These are phyloP conservation scores for Argyresthia goedartella DNA, from an alignment of 2,888 invertebrate species.

Conservation along the genomic window DNA sequence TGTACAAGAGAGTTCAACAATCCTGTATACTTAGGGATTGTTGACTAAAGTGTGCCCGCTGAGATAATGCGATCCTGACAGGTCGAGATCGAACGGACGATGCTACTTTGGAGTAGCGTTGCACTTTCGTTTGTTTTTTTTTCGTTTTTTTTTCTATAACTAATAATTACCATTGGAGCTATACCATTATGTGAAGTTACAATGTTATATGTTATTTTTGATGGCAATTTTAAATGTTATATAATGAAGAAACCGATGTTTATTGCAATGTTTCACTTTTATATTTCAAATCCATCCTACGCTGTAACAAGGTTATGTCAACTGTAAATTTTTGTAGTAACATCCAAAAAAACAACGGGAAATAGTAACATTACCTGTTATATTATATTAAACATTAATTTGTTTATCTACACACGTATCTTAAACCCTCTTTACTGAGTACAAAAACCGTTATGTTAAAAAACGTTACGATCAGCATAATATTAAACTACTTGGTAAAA, in stretches of 20 bases:
- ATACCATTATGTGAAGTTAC: neutral
- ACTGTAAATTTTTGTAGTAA: neutral
- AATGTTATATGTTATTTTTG: neutral
- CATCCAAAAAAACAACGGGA: neutral
- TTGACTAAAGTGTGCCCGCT: neutral
- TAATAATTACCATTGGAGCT: too few species aligned
- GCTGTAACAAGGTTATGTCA: neutral
- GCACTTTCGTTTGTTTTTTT: too few species aligned
- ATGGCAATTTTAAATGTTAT: neutral
- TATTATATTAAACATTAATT: too few species aligned
- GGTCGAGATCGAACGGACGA: neutral
- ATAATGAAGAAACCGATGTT: neutral
- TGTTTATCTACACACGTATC: too few species aligned
- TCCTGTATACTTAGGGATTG: too few species aligned
- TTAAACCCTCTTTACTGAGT: too few species aligned
- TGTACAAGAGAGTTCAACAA: too few species aligned
- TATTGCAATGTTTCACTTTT: neutral
- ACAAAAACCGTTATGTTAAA: too few species aligned
- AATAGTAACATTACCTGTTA: too few species aligned
- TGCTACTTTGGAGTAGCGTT: neutral
- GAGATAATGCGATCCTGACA: neutral
- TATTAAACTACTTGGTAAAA: too few species aligned
- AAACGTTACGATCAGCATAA: too few species aligned
- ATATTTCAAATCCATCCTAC: neutral
- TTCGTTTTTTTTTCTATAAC: too few species aligned